These are phyloP conservation scores for Drosophila sulfurigaster DNA, from an alignment of 1,140 invertebrate species.

Conservation along the genomic window DNA sequence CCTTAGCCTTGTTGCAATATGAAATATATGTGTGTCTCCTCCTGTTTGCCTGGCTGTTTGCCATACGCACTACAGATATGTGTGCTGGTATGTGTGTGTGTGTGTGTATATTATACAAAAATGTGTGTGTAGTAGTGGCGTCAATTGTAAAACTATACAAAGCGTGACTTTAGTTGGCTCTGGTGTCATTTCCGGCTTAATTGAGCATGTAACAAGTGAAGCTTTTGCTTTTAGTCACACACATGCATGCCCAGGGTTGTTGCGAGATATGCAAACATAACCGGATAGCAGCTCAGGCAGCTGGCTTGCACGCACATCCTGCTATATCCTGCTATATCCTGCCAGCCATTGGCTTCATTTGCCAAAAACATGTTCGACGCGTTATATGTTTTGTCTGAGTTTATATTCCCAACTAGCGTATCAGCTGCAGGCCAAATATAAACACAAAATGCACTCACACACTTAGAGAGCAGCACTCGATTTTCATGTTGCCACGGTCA, in stretches of 20 bases:
- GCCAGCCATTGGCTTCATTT: constrained; percentile 41
- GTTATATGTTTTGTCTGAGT: constrained; percentile 60
- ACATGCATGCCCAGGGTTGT: constrained; percentile 27
- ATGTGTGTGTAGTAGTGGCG: constrained; percentile 4
- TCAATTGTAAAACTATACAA: constrained; percentile 66
- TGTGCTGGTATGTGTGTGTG: background rate
- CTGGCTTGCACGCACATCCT: constrained; percentile 35
- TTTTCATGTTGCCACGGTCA: constrained; percentile 54
- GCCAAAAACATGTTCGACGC: constrained; percentile 47
- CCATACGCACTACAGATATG: constrained; percentile 17
- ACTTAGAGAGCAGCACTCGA: constrained; percentile 8
- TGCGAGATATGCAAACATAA: constrained; percentile 63
- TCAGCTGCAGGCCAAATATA: constrained; percentile 43
- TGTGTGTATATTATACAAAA: background rate
- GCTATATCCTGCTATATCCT: constrained; percentile 23
- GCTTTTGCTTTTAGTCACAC: constrained; percentile 63
- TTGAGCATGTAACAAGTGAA: constrained; percentile 77
- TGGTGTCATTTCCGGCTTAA: constrained; percentile 77
- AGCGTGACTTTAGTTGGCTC: constrained; percentile 77
- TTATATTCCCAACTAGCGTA: constrained; percentile 63
- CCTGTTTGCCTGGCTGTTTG: constrained; percentile 15
- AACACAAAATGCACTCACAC: constrained; percentile 31
- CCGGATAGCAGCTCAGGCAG: constrained; percentile 22
- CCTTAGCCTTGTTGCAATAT: constrained; percentile 14
- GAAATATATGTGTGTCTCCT: constrained; percentile 5